Base-by-base conservation (phyloP, 2,797 vertebrate species). In the Muscicapa comitata region DNA sequence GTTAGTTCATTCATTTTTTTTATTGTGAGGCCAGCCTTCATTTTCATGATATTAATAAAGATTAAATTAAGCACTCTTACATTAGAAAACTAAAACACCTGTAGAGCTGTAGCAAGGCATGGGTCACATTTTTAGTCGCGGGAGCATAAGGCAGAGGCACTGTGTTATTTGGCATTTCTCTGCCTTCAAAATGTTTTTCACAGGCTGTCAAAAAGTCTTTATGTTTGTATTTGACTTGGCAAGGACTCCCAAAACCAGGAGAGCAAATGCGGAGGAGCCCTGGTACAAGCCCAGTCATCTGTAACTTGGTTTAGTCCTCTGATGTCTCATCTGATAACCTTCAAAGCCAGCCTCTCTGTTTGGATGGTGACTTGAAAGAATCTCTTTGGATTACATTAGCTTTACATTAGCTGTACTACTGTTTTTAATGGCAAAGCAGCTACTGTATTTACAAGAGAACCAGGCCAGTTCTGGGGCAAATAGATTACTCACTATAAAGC, bases 151-250 rank as follows among this genome's bases (percentile, higher is more conserved):
- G 74, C 9, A 6, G 43, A 59, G 86, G 74, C 29, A 24, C 14
- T 77, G 57, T 79, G 58, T 51, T 82, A 63, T 67, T 63, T 87
- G 73, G 45, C 62, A n/a, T 53, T 85, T 80, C 68, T 51, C 73
- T 78, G 25, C 53, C 47, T 90, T 94, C 79, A 71, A 63, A 91
- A 92, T 4, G 4, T 48, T 91, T 94, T 84, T 88, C 87, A 94
- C 73, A 88, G 42, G 40, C 86, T 88, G 92, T 93, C 93, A 94
- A 75, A 59, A 80, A 33, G 31, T 43, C 82, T 86, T 80, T 58
- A 23, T 81, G 67, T 85, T 92, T 95, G 61, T 88, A 72, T 94
- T 96, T 95, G 89, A 55, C 75, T 97, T 96, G 96, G 87, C 96
- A 84, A 28, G 17, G 66, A 48, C 74, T 53, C 86, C 86, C 37